These are phyloP conservation scores for Cryptosula pallasiana DNA, from an alignment of 2,888 invertebrate species.

Conservation along the genomic window DNA sequence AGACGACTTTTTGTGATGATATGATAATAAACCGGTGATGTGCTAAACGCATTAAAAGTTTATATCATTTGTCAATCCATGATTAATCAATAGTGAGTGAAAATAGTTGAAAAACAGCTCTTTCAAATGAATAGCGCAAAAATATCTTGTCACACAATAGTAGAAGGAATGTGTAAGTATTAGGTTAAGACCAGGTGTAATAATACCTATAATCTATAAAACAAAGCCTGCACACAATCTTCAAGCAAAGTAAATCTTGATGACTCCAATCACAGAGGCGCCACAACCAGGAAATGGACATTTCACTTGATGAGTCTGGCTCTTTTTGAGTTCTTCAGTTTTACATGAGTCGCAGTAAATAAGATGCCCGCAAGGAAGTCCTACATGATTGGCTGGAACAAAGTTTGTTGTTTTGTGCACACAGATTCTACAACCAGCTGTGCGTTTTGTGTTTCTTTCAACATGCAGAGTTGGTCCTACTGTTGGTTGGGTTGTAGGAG, in stretches of 20 bases:
- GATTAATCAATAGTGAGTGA: too few relatives aligned
- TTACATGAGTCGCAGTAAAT: not conserved
- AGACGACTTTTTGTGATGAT: too few relatives aligned
- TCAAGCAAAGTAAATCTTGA: not conserved
- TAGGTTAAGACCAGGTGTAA: too few relatives aligned
- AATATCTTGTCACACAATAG: not conserved
- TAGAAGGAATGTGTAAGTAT: too few relatives aligned
- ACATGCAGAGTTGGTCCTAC: not conserved
- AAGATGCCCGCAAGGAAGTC: constrained; percentile 18
- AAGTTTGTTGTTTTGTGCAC: not conserved
- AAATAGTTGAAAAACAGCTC: too few relatives aligned
- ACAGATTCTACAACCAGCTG: not conserved
- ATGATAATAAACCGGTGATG: not conserved
- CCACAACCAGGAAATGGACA: not conserved
- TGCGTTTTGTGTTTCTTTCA: not conserved
- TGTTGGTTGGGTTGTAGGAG: not conserved
- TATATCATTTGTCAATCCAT: not conserved
- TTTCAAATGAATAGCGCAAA: not conserved
- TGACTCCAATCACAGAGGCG: not conserved
- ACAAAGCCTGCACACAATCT: too few relatives aligned
- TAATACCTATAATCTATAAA: too few relatives aligned
- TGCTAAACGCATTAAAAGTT: not conserved
- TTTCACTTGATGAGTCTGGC: not conserved
- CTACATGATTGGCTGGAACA: not conserved
- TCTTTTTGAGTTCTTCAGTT: not conserved